Conservation (phyloP, 2,888 invertebrate species). For the Amblyjoppa fuscipennis region DNA sequence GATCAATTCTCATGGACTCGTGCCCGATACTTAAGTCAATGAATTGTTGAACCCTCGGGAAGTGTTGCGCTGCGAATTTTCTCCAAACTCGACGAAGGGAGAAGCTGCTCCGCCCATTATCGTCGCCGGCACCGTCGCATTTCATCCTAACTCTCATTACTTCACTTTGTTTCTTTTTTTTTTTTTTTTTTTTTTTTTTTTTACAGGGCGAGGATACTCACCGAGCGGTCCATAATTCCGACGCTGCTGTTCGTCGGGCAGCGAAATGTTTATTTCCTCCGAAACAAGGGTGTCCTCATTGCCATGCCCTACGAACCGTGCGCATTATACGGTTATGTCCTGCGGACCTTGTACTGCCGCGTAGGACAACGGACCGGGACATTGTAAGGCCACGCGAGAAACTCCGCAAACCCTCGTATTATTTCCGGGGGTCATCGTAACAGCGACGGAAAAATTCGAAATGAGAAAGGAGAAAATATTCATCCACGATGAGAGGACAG, state of each 20-base stretch:
- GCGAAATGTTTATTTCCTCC: conserved; percentile 73
- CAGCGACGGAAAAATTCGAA: conserved; percentile 59
- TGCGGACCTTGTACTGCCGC: conserved; percentile 26
- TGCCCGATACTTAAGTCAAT: too few relatives aligned
- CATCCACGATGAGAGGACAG: conserved; percentile 45
- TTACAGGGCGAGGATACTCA: conserved; percentile 5
- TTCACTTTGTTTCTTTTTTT: background rate
- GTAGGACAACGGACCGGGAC: background rate
- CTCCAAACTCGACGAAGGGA: background rate
- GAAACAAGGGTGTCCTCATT: conserved; percentile 64
- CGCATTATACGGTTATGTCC: conserved; percentile 53
- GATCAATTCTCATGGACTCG: too few relatives aligned
- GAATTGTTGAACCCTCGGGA: background rate
- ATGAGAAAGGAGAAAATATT: conserved; percentile 72
- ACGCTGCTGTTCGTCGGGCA: conserved; percentile 58
- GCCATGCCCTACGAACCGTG: conserved; percentile 10
- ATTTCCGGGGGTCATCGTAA: conserved; percentile 28
- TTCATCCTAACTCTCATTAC: background rate
- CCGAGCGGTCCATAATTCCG: conserved; percentile 70
- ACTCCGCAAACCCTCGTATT: conserved; percentile 6
- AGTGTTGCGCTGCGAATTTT: background rate
- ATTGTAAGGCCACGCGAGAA: background rate
- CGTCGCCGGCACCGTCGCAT: background rate
- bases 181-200: background rate
- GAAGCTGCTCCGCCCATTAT: background rate